phyloP scores from a whole-genome alignment of 2,888 invertebrate species.

The Abrostola triplasia region DNA sequence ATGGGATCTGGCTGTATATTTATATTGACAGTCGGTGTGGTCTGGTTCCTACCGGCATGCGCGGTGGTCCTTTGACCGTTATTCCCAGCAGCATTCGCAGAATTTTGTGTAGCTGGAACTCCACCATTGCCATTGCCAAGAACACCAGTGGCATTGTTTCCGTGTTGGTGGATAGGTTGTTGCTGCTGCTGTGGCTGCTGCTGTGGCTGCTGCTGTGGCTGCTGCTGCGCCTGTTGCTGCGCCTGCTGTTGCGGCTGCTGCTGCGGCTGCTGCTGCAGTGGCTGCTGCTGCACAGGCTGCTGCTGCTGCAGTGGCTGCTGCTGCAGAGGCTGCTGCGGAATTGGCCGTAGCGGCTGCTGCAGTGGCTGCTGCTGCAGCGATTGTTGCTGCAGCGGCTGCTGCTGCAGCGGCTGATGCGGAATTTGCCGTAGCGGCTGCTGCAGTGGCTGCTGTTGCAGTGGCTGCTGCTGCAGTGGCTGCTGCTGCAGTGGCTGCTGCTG shows the following conservation, averaged over 20 bases:
- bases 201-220: not conserved
- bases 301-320: not conserved
- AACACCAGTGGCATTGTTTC: slow-evolving; percentile 4
- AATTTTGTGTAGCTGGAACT: slow-evolving; percentile 30
- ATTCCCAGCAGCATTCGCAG: slow-evolving; percentile 26
- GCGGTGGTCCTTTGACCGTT: slow-evolving; percentile 26
- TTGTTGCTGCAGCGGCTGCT: slow-evolving; percentile 1
- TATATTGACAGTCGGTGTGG: slow-evolving; percentile 65
- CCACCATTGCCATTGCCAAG: slow-evolving; percentile 13
- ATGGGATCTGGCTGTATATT: slow-evolving; percentile 68
- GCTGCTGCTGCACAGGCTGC: slow-evolving; percentile 1
- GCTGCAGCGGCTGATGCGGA: slow-evolving; percentile 13
- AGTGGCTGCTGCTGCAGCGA: not conserved
- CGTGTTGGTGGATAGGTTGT: not conserved
- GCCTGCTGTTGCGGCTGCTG: not conserved
- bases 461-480: slow-evolving; percentile 41
- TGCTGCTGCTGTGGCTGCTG: not conserved
- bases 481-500: slow-evolving; percentile 4
- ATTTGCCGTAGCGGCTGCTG: too few species aligned
- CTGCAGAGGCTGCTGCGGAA: not conserved
- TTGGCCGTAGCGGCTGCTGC: slow-evolving; percentile 1
- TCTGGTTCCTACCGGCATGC: slow-evolving; percentile 63
- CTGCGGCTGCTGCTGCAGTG: not conserved
- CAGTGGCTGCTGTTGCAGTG: slow-evolving; percentile 30
- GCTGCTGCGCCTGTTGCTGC: not conserved